Evolutionary conservation across 2,888 invertebrate species (phyloP).

Genomic region (Mesorhabditis sp.): DNA sequence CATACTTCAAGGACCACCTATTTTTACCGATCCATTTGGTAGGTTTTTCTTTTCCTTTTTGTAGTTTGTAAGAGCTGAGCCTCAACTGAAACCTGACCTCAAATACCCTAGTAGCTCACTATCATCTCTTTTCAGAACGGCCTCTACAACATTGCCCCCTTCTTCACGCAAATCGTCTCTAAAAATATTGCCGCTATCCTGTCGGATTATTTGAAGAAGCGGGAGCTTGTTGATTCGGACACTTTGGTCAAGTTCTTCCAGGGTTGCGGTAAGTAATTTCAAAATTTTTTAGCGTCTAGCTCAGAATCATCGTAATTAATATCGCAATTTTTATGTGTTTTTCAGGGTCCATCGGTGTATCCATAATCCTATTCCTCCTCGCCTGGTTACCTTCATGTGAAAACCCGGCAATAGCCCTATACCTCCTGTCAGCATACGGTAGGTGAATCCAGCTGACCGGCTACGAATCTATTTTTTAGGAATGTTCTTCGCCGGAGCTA

Average conservation of each 20-base stretch:
- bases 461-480: not conserved
- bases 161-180: slow-evolving; percentile 7
- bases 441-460: not conserved
- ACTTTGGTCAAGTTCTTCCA: not conserved
- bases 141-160: slow-evolving; percentile 3
- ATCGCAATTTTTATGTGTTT: too few relatives aligned
- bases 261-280: not conserved
- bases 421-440: not conserved
- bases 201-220: slow-evolving; percentile 1
- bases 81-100: not conserved
- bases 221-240: not conserved
- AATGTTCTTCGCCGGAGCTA: slow-evolving; percentile 30
- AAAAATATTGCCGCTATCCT: not conserved
- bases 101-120: not conserved
- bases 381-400: not conserved
- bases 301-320: too few relatives aligned
- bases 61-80: not conserved
- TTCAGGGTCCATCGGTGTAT: not conserved
- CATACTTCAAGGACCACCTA: slow-evolving; percentile 49
- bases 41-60: not conserved
- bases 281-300: not conserved
- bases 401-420: not conserved
- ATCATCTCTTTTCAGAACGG: not conserved
- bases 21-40: slow-evolving; percentile 33
- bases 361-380: not conserved